Percentiles rank a stretch among this genome's conserved stretches.
These are phyloP conservation scores for Allacma fusca DNA, from an alignment of 2,888 invertebrate species.

Conservation along the genomic window DNA sequence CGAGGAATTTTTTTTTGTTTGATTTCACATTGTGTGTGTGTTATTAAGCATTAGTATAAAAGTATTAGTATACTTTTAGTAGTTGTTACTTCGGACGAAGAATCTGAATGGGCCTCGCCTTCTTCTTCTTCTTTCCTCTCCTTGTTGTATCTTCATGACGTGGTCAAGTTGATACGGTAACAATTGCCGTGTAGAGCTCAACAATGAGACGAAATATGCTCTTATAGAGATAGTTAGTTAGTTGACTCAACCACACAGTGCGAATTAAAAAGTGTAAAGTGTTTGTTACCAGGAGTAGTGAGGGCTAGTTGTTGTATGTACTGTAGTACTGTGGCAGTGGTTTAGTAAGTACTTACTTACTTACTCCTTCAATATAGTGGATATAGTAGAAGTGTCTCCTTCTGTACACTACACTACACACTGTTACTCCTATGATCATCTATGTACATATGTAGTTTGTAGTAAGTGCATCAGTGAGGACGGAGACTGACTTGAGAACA, in stretches of 20 bases:
- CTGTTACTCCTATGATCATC: too few species aligned
- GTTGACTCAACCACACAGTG: background rate
- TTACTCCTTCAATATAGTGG: background rate
- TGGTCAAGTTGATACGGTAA: slow-evolving; percentile 11
- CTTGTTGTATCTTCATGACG: background rate
- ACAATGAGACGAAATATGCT: background rate
- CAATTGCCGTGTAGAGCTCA: slow-evolving; percentile 1
- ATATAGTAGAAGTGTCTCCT: slow-evolving; percentile 2
- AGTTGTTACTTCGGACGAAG: slow-evolving; percentile 22
- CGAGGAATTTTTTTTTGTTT: too few species aligned
- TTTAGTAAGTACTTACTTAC: too few species aligned
- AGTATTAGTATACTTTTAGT: background rate
- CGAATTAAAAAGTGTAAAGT: slow-evolving; percentile 22
- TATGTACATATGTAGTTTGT: background rate
- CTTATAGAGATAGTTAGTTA: background rate
- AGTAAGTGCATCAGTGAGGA: background rate
- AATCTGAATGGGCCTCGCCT: slow-evolving; percentile 36
- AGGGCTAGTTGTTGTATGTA: too few species aligned
- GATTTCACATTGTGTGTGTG: background rate
- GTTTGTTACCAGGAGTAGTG: background rate
- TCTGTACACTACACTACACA: background rate
- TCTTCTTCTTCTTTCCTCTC: background rate
- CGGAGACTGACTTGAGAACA: slow-evolving; percentile 28
- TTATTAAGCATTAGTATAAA: background rate
- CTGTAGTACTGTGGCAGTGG: background rate